Conservation (phyloP, 2,888 invertebrate species). For the Drosophila prostipennis region DNA sequence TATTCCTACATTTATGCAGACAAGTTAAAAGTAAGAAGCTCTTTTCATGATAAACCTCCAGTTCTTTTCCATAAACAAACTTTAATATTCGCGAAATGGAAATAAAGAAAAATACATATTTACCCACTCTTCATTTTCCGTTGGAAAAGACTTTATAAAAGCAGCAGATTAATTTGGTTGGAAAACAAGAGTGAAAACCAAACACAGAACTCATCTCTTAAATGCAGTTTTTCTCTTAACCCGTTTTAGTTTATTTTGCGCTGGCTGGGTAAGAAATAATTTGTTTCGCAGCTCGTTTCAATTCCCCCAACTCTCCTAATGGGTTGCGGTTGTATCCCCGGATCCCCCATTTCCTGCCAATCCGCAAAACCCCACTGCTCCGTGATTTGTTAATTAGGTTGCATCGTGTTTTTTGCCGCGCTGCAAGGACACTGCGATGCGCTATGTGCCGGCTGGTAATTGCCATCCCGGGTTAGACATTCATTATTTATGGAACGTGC, state of each 20-base stretch:
- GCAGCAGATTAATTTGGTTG: neutral
- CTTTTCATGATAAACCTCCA: no score
- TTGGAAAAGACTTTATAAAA: neutral
- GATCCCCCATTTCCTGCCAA: neutral
- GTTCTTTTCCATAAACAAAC: no score
- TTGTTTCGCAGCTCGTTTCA: slow-evolving; percentile 19
- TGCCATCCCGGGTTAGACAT: slow-evolving; percentile 31
- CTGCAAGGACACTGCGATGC: slow-evolving; percentile 19
- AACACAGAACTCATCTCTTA: neutral
- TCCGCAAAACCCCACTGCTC: neutral
- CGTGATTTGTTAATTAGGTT: slow-evolving; percentile 42
- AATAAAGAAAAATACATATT: no score
- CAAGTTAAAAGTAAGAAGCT: no score
- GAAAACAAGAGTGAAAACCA: neutral
- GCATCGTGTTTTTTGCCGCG: slow-evolving; percentile 30
- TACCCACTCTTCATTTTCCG: neutral
- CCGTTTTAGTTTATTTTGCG: neutral
- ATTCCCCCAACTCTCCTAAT: slow-evolving; percentile 11
- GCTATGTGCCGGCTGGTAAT: slow-evolving; percentile 24
- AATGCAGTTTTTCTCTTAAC: slow-evolving; percentile 3
- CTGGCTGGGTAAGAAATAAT: slow-evolving; percentile 20
- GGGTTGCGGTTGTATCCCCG: slow-evolving; percentile 9
- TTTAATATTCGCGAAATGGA: no score
- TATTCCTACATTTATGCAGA: no score
- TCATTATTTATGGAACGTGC: slow-evolving; percentile 30